phyloP scores from a whole-genome alignment of 2,797 vertebrate species.

The Buceros bicornis region DNA sequence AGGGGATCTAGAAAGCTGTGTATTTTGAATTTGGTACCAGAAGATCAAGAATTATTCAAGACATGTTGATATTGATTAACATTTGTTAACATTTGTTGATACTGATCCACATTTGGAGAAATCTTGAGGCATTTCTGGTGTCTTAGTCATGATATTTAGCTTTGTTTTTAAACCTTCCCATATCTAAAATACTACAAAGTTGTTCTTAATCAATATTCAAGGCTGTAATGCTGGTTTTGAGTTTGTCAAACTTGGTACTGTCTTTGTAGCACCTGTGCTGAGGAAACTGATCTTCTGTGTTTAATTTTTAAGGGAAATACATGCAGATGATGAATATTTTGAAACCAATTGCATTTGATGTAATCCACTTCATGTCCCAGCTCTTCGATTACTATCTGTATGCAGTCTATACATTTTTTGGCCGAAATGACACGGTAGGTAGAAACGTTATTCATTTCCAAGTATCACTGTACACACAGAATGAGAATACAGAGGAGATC shows the following conservation, averaged over 20 bases:
- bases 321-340: conserved; percentile 99
- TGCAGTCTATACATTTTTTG: conserved; percentile 97
- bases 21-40: not conserved
- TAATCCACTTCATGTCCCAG: conserved; percentile 98
- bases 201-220: not conserved
- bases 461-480: not conserved
- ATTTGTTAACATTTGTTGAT: not conserved
- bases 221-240: not conserved
- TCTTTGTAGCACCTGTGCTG: not conserved
- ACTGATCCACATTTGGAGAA: not conserved
- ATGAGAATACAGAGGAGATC: not conserved
- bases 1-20: not conserved
- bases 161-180: not conserved
- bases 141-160: not conserved
- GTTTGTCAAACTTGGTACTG: not conserved
- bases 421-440: conserved; percentile 95
- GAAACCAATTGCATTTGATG: conserved; percentile 98
- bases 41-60: not conserved
- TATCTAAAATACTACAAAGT: not conserved
- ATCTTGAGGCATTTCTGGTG: not conserved
- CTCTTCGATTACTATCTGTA: conserved; percentile 99
- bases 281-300: conserved; percentile 43
- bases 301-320: conserved; percentile 90
- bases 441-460: not conserved
- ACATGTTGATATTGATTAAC: not conserved